A percentile compares a stretch with the other conserved stretches of the same genome.
These are phyloP conservation scores for Halichondria panicea DNA, from an alignment of 37 sponge, comb jelly and placozoan genomes.

Conservation along the genomic window DNA sequence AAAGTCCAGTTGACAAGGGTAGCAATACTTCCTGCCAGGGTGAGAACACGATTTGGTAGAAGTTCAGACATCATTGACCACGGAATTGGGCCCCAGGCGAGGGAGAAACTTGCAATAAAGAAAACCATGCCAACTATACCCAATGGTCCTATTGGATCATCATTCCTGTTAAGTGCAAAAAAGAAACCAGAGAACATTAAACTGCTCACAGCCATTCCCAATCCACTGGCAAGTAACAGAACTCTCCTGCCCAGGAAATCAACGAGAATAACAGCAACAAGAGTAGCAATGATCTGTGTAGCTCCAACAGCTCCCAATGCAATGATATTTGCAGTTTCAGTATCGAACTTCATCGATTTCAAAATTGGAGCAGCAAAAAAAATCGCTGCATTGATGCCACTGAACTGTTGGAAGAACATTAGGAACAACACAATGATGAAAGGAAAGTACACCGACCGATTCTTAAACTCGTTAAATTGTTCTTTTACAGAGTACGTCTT, in stretches of 20 bases:
- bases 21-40: slow-evolving; percentile 53
- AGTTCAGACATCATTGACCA: slow-evolving; percentile 83
- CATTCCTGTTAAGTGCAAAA: no score
- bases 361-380: slow-evolving; percentile 56
- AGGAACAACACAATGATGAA: slow-evolving; percentile 20
- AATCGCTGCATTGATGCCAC: slow-evolving; percentile 66
- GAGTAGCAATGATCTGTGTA: slow-evolving; percentile 29
- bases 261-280: slow-evolving; percentile 52
- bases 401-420: slow-evolving; percentile 64
- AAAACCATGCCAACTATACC: slow-evolving; percentile 46
- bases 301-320: slow-evolving; percentile 40
- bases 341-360: background rate
- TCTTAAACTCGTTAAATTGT: slow-evolving; percentile 4
- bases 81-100: slow-evolving; percentile 85
- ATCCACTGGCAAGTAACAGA: slow-evolving; percentile 34
- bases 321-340: background rate
- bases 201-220: slow-evolving; percentile 27
- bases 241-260: slow-evolving; percentile 64
- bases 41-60: slow-evolving; percentile 65
- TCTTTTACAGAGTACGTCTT: slow-evolving; percentile 2
- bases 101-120: slow-evolving; percentile 72
- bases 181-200: no score
- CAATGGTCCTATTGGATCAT: no score
- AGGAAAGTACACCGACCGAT: slow-evolving; percentile 16
- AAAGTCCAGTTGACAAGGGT: slow-evolving; percentile 69